Evolutionary conservation across 2,113 vertebrate species (phyloP), one percentile per base, ranked within the genome.

Genomic region (Geococcyx californianus): DNA sequence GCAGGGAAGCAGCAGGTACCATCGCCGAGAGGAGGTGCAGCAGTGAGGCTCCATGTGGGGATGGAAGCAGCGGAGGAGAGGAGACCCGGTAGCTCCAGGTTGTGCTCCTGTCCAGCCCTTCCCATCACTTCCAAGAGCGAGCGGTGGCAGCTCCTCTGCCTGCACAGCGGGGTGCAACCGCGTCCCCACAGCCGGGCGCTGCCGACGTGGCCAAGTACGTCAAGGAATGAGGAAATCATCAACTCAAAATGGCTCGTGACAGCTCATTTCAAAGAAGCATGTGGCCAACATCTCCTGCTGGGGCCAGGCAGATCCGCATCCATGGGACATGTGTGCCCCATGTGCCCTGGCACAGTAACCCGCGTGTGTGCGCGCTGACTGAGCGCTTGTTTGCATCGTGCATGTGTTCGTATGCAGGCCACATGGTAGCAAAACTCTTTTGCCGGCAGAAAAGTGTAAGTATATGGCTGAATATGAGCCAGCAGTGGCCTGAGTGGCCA

Each of bases 221-320:
- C 91, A 88, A 90, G 76, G 86, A 94, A 92, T 16, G 62, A 93
- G 74, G 84, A 92, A 94, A 89, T 25, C 76, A 94, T 64, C 87
- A 33, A 55, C 47, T 81, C 80, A 69, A 59, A 77, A 51, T 0
- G 5, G 56, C 87, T 86, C 45, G 2, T 69, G 85, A 92, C 54
- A 83, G 85, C 80, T 72, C 80, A 11, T 87, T 96, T 75, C 96
- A 94, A 92, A 94, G 83, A 75, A 93, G 86, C 89, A 89, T 64
- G 84, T 60, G 89, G 87, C 66, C 94, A 82, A 33, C 80, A 82
- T 52, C 80, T 72, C 77, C 91, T 0, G 1, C 87, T 67, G 93
- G 44, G 84, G 52, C 69, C 55, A 59, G 83, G 68, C 95, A 67
- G 73, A 49, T 47, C 87, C 1, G 4, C 13, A 6, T 36, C 56